phyloP scores from a whole-genome alignment of 2,113 vertebrate genomes.

The Chiloscyllium plagiosum region DNA sequence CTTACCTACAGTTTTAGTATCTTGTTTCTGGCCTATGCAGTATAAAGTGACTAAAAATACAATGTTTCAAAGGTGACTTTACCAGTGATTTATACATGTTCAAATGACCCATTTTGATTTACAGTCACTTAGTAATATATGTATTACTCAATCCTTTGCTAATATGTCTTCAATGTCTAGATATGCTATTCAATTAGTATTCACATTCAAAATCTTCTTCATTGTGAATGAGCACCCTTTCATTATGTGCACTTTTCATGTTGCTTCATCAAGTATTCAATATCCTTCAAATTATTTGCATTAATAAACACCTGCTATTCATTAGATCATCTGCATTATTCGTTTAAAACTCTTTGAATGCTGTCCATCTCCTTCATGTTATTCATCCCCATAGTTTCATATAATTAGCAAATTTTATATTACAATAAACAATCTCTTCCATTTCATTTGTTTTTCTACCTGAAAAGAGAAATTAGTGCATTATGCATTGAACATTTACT shows the following conservation, averaged over 20 bases:
- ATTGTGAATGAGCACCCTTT: not conserved
- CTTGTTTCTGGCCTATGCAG: not conserved
- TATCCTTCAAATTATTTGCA: not conserved
- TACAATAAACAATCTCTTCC: conserved; percentile 16
- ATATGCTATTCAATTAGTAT: not conserved
- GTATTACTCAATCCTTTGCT: not conserved
- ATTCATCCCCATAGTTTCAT: not conserved
- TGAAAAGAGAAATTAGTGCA: not conserved
- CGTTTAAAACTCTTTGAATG: not conserved
- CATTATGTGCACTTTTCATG: not conserved
- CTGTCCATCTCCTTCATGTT: not conserved
- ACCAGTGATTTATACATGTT: not conserved
- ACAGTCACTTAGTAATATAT: not conserved
- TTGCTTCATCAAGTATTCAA: not conserved
- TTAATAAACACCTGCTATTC: not conserved
- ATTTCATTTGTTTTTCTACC: not conserved
- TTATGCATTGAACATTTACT: not conserved
- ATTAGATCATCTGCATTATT: not conserved
- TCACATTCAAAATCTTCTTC: not conserved
- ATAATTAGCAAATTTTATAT: not conserved
- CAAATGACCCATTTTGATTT: not conserved
- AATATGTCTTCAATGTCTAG: not conserved
- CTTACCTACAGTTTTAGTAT: not conserved
- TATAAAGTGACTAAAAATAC: not conserved
- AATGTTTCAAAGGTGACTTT: not conserved